Conservation (phyloP, 1,140 invertebrate genomes). For the Oryzaephilus surinamensis region DNA sequence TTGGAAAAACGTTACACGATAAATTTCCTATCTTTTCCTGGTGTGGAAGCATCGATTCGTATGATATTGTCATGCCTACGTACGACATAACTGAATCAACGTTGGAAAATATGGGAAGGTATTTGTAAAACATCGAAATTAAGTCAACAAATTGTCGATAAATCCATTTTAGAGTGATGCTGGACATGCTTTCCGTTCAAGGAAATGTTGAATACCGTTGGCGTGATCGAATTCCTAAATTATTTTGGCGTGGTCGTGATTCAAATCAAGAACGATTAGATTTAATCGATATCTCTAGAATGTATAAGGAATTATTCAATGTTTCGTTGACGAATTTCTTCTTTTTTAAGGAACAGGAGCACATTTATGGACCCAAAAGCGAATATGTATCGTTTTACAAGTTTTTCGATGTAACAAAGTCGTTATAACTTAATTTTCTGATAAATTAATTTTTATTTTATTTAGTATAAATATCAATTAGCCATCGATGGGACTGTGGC, state of each 20-base stretch:
- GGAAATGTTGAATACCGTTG: conserved; percentile 61
- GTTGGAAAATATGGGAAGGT: conserved; percentile 85
- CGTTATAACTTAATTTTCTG: conserved; percentile 8
- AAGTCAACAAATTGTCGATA: conserved; percentile 2
- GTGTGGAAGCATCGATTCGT: conserved; percentile 78
- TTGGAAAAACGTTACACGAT: conserved; percentile 39
- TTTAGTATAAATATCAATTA: conserved; percentile 91
- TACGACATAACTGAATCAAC: conserved; percentile 91
- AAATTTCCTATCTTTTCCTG: conserved; percentile 87
- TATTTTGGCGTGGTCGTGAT: conserved; percentile 89
- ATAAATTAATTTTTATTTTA: conserved; percentile 8
- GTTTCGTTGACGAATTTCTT: conserved; percentile 94
- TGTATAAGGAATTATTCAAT: conserved; percentile 76
- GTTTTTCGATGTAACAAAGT: conserved; percentile 79
- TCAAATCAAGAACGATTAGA: conserved; percentile 72
- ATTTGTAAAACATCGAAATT: neutral
- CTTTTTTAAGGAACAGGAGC: conserved; percentile 80
- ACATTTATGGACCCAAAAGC: conserved; percentile 74
- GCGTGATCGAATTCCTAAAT: conserved; percentile 62
- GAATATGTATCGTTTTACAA: conserved; percentile 85
- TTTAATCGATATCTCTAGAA: conserved; percentile 67
- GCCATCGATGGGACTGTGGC: conserved; percentile 95
- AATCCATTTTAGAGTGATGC: conserved; percentile 55
- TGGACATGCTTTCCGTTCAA: conserved; percentile 86
- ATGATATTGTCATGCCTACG: conserved; percentile 89